Evolutionary conservation across 2,797 vertebrate genomes (phyloP).

Genomic region (Odontamblyopus lacepedii): DNA sequence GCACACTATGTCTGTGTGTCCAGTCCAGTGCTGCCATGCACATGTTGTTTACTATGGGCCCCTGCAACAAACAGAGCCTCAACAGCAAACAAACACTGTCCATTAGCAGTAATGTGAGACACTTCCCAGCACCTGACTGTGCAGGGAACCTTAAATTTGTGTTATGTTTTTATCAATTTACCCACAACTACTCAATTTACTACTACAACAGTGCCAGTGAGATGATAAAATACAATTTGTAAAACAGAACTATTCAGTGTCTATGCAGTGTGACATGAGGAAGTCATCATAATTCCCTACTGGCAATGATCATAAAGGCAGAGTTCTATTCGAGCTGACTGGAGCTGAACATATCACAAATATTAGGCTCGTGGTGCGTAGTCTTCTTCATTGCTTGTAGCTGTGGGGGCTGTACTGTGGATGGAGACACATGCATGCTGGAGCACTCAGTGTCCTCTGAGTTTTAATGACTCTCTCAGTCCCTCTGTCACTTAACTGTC

Average conservation of each 20-base stretch:
- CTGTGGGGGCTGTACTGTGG: no score
- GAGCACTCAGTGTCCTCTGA: slow-evolving; percentile 10
- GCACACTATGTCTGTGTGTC: slow-evolving; percentile 50
- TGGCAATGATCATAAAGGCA: slow-evolving; percentile 57
- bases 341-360: slow-evolving; percentile 50
- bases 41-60: slow-evolving; percentile 56
- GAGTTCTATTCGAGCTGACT: slow-evolving; percentile 64
- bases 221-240: neutral
- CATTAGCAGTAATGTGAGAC: slow-evolving; percentile 64
- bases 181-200: neutral
- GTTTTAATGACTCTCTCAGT: slow-evolving; percentile 57
- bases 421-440: neutral
- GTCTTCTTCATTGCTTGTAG: slow-evolving; percentile 42
- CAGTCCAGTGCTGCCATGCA: slow-evolving; percentile 37
- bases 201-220: neutral
- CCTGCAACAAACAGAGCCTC: slow-evolving; percentile 59
- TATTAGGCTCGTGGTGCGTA: slow-evolving; percentile 67
- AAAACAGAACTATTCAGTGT: slow-evolving; percentile 30
- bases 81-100: slow-evolving; percentile 57
- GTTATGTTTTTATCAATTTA: slow-evolving; percentile 19
- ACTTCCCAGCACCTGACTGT: slow-evolving; percentile 48
- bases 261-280: slow-evolving; percentile 52
- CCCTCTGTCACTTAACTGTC: slow-evolving; percentile 58
- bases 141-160: slow-evolving; percentile 59
- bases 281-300: slow-evolving; percentile 55